Evolutionary conservation across 2,113 vertebrate species (phyloP), one percentile per base, ranked within the genome.

Genomic region (Phoenicopterus ruber): DNA sequence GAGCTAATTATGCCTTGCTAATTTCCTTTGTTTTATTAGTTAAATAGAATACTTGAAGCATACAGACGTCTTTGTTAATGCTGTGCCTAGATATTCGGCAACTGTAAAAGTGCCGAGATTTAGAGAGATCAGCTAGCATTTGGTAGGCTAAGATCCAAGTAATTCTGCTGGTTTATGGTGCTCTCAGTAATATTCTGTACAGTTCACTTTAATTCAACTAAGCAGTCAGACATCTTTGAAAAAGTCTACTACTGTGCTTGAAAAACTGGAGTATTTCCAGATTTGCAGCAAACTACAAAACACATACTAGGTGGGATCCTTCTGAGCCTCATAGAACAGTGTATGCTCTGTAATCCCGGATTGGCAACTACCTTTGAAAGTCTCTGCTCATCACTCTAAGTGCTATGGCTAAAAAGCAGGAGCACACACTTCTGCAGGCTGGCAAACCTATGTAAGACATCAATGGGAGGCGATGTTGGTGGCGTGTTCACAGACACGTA

Each of bases 1-100:
- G 59, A 90, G 69, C 77, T 93, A 90, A 96, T 98, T 95, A 93
- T 40, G 63, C 59, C 61, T 8, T 82, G 46, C 72, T 96, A 82
- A 80, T 81, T 92, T 88, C 61, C 57, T 94, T 94, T 80, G 70
- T 77, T 92, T 95, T 96, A 93, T 94, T 94, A 72, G 29, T 94
- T 91, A 96, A 93, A 57, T 71, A 93, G 74, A 89, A 49, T 67
- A 95, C 36, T 86, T 78, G 12, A 42, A 72, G 32, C 34, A 31
- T 55, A 65, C 40, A 40, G 11, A 47, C 73, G 38, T 58, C 42
- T 79, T 88, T 93, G 50, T 87, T 96, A 92, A 34, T 65, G 63
- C 42, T 85, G 7, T 81, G 25, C 21, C 32, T 86, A 10, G 34
- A 94, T 93, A 49, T 86, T 92, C 80, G 50, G 69, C 38, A 83